A percentile compares a stretch with the other conserved stretches of the same genome.
Conservation (phyloP, 2,113 vertebrate species). For the Stictonetta naevosa region DNA sequence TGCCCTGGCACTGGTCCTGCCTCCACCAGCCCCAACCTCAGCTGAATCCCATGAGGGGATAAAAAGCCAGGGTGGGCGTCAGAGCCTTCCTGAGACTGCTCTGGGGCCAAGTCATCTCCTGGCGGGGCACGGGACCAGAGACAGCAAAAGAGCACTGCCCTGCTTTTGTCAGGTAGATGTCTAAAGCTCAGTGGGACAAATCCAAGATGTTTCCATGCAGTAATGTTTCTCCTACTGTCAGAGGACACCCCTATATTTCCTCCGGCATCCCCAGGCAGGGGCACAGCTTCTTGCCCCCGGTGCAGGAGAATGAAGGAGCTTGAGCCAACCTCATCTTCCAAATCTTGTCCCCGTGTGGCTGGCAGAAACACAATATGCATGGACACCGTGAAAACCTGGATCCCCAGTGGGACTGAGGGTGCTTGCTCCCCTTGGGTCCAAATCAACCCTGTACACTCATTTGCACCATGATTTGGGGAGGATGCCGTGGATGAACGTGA, state of each 20-base stretch:
- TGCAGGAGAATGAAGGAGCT: not conserved
- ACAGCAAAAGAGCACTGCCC: not conserved
- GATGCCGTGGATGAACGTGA: not conserved
- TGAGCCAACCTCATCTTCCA: not conserved
- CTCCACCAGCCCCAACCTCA: not conserved
- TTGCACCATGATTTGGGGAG: not conserved
- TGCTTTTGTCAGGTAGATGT: not conserved
- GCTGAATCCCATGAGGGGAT: not conserved
- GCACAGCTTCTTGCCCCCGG: not conserved
- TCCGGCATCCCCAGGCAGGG: not conserved
- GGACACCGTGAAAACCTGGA: not conserved
- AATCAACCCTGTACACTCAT: not conserved
- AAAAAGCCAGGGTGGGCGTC: not conserved
- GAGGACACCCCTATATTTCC: not conserved
- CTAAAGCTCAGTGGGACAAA: not conserved
- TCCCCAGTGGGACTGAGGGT: not conserved
- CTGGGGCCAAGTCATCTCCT: not conserved
- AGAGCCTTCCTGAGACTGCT: not conserved
- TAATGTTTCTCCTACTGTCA: not conserved
- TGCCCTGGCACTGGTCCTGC: not conserved
- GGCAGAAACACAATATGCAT: not conserved
- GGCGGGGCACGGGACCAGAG: rapidly evolving
- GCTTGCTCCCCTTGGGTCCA: not conserved
- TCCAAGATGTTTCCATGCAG: rapidly evolving
- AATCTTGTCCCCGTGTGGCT: not conserved